Evolutionary conservation across 2,797 vertebrate genomes (phyloP).

Genomic region (Enteromius treurensis): DNA sequence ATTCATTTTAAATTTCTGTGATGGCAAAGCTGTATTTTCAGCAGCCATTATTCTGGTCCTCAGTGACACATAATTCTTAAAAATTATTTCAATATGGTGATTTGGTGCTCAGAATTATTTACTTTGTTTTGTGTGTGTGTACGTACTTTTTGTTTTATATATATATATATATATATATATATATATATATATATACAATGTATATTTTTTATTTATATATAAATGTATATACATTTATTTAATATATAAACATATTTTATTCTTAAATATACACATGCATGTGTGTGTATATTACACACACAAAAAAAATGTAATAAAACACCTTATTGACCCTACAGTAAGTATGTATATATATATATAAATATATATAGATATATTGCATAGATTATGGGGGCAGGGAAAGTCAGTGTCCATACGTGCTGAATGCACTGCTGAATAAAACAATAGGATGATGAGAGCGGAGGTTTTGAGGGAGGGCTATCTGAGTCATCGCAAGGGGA

Average conservation of each 20-base stretch:
- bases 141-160: too few relatives aligned
- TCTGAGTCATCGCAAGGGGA: conserved; percentile 62
- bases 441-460: conserved; percentile 69
- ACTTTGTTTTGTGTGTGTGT: too few relatives aligned
- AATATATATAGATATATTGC: background rate
- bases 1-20: background rate
- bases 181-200: too few relatives aligned
- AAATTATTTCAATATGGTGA: background rate
- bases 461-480: conserved; percentile 43
- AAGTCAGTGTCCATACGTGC: conserved; percentile 66
- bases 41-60: background rate
- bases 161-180: too few relatives aligned
- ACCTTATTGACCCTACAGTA: background rate
- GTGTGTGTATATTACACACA: too few relatives aligned
- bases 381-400: conserved; percentile 40
- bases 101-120: background rate
- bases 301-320: background rate
- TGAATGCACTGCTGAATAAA: conserved; percentile 61
- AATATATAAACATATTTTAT: background rate
- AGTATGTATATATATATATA: background rate
- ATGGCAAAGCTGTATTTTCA: background rate
- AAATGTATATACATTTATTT: background rate
- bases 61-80: background rate
- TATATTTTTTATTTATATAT: too few relatives aligned
- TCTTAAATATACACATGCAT: background rate